Evolutionary conservation across 2,888 invertebrate genomes (phyloP), one percentile per base, ranked within the genome.

Genomic region (Tipula lateralis): DNA sequence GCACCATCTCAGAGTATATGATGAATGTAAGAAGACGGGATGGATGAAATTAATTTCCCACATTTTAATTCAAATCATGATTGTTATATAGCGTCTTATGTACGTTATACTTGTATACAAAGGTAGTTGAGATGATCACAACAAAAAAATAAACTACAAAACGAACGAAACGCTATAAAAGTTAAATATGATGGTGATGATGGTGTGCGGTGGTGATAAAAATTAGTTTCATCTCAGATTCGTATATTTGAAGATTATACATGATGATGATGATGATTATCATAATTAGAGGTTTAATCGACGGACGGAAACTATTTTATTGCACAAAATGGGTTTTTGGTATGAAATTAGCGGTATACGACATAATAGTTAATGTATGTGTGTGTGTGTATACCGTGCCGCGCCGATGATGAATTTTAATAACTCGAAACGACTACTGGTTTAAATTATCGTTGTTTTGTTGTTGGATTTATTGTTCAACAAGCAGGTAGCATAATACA

Each of bases 31-130:
- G 24, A 66, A 66, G 66, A 66, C 66, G 66, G 66, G 66, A 66
- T 66, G 24, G 66, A 66, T 66, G 13, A 24, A 66, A 66, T 66
- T 66, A 66, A 66, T 66, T 66, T 66, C 66, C 66, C 66, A 66
- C 66, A 66, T 66, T 66, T 66, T 66, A 66, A 66, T 66, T 66
- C 66, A 66, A 66, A 66, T 24, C 66, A 66, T 66, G 24, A 66
- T 66, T 66, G 66, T 6, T 66, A 19, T n/a, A n/a, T 66, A 44
- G 16, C n/a, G 66, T 24, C 66, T 66, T 66, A 66, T 9, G 24
- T 7, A 66, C 9, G 24, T 24, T 24, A 19, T 50, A 19, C 50
- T 16, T 66, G 2, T 66, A 9, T n/a, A 16, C 16, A 32, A 5
- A 32, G n/a, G 32, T 32, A 32, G 3, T 3, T 66, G 66, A 24